Percentiles rank a stretch among this genome's conserved stretches.
Conservation (phyloP, 2,113 vertebrate genomes). For the Pituophis catenifer region DNA sequence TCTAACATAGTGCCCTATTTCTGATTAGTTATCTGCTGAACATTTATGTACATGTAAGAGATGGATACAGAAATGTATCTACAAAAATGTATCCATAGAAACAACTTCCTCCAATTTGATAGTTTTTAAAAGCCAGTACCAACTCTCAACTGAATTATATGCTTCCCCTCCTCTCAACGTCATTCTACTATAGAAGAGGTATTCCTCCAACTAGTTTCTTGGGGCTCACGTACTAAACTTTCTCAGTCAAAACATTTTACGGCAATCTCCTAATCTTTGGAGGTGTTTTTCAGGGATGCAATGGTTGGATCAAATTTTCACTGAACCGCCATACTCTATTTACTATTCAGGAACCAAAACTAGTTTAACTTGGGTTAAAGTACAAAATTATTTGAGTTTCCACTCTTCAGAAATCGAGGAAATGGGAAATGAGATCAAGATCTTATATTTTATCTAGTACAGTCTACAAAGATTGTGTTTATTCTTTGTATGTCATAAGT, state of each 20-base stretch:
- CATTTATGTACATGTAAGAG: neutral
- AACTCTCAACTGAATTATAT: neutral
- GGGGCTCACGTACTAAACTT: neutral
- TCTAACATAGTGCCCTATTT: neutral
- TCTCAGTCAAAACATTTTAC: neutral
- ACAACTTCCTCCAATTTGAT: neutral
- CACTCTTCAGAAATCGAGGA: neutral
- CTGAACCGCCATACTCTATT: neutral
- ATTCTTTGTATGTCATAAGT: neutral
- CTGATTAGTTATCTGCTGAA: neutral
- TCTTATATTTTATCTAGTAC: neutral
- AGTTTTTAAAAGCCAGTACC: neutral
- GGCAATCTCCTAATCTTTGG: neutral
- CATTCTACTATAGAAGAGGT: neutral
- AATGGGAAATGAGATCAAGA: neutral
- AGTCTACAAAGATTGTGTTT: neutral
- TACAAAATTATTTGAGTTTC: neutral
- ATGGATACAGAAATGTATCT: neutral
- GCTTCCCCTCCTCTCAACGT: neutral
- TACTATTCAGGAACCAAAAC: neutral
- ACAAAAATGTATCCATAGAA: neutral
- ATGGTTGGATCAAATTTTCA: neutral
- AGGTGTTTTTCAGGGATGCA: neutral
- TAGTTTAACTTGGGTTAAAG: neutral
- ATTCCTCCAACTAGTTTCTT: neutral